Base-by-base conservation (phyloP, 2,797 vertebrate species). In the Enteromius mattozi region DNA sequence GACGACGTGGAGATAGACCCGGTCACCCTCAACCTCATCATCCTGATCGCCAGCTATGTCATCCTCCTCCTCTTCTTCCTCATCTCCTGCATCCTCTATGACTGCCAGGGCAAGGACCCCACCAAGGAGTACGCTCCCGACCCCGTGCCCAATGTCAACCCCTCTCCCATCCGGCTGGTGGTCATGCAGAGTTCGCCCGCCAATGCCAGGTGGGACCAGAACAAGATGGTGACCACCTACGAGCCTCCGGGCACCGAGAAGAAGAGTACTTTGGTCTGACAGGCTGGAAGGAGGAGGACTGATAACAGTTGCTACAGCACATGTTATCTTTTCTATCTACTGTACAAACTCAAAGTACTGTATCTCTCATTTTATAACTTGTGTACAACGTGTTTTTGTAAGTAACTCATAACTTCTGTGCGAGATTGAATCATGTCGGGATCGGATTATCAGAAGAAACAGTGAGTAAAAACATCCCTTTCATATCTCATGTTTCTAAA, bases 11-110 rank as follows among this genome's bases (percentile, higher is more conserved):
- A 99, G 94, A 97, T 99, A 87, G 97, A 99, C 91, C 98, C 98
- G 0, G 97, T 99, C 90, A 99, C 97, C 87, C 94, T 99, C 90
- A 99, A 99, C 93, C 94, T 99, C 88, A 97, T 98, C 92, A 99
- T 99, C 93, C 93, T 99, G 24, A 96, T 99, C 0, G 94, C 96
- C 45, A 98, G 97, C 92, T 99, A 99, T 84, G 96, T 98, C 85
- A 98, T 99, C 93, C 91, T 99, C 82, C 97, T 99, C 6, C 93
- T 99, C 89, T 96, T 99, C 77, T 99, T 99, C 92, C 96, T 99
- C 88, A 95, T 99, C 91, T 99, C 98, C 85, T 99, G 98, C 1
- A 93, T 98, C 90, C 94, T 99, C 30, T 99, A 99, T 30, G 98
- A 99, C 94, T 99, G 98, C 91, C 93, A 96, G 78, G 98, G 98